Percentiles rank a stretch among this genome's conserved stretches.
Conservation (phyloP, 2,797 vertebrate species). For the Streptopelia turtur region DNA sequence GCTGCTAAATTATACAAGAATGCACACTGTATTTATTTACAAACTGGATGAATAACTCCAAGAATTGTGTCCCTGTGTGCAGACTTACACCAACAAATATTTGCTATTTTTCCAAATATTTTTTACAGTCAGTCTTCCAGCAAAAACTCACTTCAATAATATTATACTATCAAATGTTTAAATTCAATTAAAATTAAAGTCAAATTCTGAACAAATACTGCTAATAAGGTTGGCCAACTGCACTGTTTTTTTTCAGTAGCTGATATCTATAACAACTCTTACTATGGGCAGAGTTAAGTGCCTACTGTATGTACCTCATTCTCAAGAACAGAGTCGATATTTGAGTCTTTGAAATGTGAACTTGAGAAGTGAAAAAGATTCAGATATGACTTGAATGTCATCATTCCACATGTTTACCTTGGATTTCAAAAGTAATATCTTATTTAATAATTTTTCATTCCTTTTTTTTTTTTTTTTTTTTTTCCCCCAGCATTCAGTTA, state of each 20-base stretch:
- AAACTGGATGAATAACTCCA: not conserved
- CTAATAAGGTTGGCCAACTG: not conserved
- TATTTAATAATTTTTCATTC: not conserved
- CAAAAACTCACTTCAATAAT: not conserved
- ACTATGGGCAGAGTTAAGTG: not conserved
- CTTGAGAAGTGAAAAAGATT: not conserved
- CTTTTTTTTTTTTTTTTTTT: not conserved
- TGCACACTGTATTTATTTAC: not conserved
- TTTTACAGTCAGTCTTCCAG: not conserved
- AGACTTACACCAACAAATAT: not conserved
- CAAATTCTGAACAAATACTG: not conserved
- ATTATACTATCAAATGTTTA: not conserved
- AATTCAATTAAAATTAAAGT: not conserved
- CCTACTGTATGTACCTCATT: not conserved
- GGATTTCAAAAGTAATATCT: not conserved
- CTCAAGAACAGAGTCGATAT: not conserved
- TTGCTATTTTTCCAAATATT: not conserved
- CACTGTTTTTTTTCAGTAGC: not conserved
- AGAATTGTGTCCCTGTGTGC: not conserved
- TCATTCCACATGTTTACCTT: not conserved
- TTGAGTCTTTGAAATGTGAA: not conserved
- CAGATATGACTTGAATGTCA: not conserved
- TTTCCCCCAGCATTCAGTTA: fast-evolving
- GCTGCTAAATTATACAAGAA: not conserved
- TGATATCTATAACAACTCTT: not conserved